A percentile compares a stretch with the other conserved stretches of the same genome.
These are phyloP conservation scores for Palythoa heliodiscus DNA, from an alignment of 92 coral and sea anemone genomes.

Conservation along the genomic window DNA sequence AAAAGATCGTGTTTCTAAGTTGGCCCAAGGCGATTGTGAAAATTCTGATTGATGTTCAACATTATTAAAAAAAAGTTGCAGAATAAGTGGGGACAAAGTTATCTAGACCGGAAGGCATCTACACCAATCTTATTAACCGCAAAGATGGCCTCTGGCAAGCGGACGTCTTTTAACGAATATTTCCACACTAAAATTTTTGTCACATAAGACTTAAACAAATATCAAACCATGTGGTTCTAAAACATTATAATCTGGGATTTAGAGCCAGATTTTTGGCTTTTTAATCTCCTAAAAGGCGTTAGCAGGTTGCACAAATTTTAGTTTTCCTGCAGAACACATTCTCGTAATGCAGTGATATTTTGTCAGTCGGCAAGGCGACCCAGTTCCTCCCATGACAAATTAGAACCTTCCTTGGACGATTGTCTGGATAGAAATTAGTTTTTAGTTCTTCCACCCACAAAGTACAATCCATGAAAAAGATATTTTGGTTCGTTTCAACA, in stretches of 20 bases:
- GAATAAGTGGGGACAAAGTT: slow-evolving; percentile 65
- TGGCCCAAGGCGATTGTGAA: slow-evolving; percentile 86
- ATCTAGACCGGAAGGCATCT: slow-evolving; percentile 63
- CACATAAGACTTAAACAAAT: slow-evolving; percentile 2
- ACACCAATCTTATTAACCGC: slow-evolving; percentile 40
- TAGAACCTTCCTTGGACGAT: slow-evolving; percentile 51
- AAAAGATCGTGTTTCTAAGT: slow-evolving; percentile 79
- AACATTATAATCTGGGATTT: not conserved
- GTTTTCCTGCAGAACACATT: slow-evolving; percentile 23
- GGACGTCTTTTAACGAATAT: slow-evolving; percentile 34
- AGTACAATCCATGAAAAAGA: slow-evolving; percentile 45
- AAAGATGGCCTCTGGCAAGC: slow-evolving; percentile 48
- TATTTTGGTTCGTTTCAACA: slow-evolving; percentile 25
- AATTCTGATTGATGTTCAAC: slow-evolving; percentile 63
- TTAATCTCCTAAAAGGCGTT: not conserved
- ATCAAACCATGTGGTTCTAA: not conserved
- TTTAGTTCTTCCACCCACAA: slow-evolving; percentile 46
- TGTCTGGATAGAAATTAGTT: slow-evolving; percentile 48
- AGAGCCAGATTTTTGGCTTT: not conserved
- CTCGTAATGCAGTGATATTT: slow-evolving; percentile 37
- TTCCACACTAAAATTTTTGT: slow-evolving; percentile 32
- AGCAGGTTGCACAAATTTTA: not conserved
- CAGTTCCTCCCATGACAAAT: slow-evolving; percentile 51
- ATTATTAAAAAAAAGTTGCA: slow-evolving; percentile 80
- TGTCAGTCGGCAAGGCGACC: slow-evolving; percentile 48